Conservation (phyloP, 2,888 invertebrate species). For the Andricus curvator region DNA sequence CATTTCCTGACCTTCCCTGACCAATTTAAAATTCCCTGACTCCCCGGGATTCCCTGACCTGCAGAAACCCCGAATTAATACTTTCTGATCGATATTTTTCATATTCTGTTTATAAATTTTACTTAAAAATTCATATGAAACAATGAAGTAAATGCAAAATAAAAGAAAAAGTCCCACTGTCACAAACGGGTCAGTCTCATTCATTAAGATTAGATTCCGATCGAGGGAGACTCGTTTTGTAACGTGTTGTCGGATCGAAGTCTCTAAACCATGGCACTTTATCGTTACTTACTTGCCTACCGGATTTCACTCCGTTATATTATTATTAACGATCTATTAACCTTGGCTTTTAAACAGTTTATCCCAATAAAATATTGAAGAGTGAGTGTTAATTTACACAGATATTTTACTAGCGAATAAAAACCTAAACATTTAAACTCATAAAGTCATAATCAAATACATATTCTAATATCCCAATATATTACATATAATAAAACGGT, state of each 20-base stretch:
- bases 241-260: background rate
- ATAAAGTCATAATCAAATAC: background rate
- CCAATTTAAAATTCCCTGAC: too few species aligned
- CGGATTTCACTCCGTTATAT: conserved; percentile 1
- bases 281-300: conserved; percentile 11
- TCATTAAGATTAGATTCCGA: conserved; percentile 26
- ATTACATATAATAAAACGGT: background rate
- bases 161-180: background rate
- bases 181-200: conserved; percentile 8
- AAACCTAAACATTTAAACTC: background rate
- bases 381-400: background rate
- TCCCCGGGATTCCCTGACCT: too few species aligned
- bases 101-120: too few species aligned
- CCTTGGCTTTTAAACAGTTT: background rate
- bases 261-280: background rate
- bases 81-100: too few species aligned
- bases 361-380: background rate
- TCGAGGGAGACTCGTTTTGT: conserved; percentile 17
- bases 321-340: conserved; percentile 13
- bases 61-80: too few species aligned
- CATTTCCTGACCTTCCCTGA: too few species aligned
- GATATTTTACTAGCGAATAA: background rate
- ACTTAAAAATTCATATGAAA: background rate
- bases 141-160: conserved; percentile 15
- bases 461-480: background rate